These are phyloP conservation scores for Gymnoscopelus braueri DNA, from an alignment of 2,797 vertebrate species.

Conservation along the genomic window DNA sequence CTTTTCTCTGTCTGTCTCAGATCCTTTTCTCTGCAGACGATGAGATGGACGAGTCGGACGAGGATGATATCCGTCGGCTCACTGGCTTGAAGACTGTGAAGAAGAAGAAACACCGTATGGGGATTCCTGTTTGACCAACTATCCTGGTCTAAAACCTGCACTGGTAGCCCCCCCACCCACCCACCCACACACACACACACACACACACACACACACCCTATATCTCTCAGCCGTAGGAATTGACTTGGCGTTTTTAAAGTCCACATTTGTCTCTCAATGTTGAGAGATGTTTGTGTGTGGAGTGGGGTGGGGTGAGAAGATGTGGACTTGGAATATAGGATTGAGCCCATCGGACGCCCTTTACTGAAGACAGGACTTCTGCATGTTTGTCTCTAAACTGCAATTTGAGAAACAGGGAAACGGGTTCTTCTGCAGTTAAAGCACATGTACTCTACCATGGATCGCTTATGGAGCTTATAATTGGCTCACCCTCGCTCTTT, in stretches of 20 bases:
- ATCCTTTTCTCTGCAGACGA: slow-evolving; percentile 98
- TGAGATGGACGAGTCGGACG: slow-evolving; percentile 97
- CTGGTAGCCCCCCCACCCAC: slow-evolving; percentile 32
- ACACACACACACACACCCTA: slow-evolving; percentile 8
- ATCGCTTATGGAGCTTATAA: background rate
- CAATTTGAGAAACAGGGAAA: slow-evolving; percentile 22
- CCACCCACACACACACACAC: slow-evolving; percentile 32
- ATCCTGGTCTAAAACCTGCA: slow-evolving; percentile 13
- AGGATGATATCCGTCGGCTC: slow-evolving; percentile 91
- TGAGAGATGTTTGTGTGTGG: slow-evolving; percentile 10
- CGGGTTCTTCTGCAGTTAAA: slow-evolving; percentile 9
- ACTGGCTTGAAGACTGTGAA: slow-evolving; percentile 89
- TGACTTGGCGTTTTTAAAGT: background rate
- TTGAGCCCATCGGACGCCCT: slow-evolving; percentile 6
- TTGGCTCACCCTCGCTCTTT: too few relatives aligned
- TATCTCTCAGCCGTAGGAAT: slow-evolving; percentile 7
- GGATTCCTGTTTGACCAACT: slow-evolving; percentile 90
- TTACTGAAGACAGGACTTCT: slow-evolving; percentile 31
- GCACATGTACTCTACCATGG: slow-evolving; percentile 14
- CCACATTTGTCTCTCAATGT: slow-evolving; percentile 5
- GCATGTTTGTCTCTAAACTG: slow-evolving; percentile 17
- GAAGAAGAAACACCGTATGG: slow-evolving; percentile 97
- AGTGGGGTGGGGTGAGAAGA: background rate
- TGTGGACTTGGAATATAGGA: background rate
- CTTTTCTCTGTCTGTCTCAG: slow-evolving; percentile 70